These are phyloP conservation scores for Plecotus auritus DNA, from an alignment of 2,113 vertebrate species.

Conservation along the genomic window DNA sequence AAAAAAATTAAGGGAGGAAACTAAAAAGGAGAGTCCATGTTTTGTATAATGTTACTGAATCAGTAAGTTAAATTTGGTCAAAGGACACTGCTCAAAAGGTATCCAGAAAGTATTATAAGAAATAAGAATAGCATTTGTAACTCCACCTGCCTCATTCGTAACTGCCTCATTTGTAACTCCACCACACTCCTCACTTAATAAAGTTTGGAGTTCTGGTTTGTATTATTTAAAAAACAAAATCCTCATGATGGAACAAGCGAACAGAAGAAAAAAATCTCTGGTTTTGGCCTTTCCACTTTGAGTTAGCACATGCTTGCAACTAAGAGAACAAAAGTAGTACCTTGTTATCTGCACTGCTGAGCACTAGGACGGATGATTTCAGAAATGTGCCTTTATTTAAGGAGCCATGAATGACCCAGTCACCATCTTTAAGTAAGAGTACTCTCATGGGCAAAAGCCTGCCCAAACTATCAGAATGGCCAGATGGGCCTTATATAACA, in stretches of 20 bases:
- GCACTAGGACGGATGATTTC: background rate
- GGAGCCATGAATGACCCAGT: background rate
- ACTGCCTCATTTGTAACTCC: constrained; percentile 14
- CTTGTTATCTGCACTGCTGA: background rate
- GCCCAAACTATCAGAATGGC: background rate
- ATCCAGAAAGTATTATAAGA: background rate
- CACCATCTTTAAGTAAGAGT: background rate
- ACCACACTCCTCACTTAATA: background rate
- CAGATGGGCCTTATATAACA: background rate
- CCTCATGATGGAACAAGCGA: background rate
- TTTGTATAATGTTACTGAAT: background rate
- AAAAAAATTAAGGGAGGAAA: background rate
- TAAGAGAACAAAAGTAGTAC: background rate
- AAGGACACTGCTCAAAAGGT: background rate
- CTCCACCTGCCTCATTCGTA: background rate
- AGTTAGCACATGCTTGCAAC: background rate
- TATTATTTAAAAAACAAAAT: constrained; percentile 32
- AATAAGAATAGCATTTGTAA: background rate
- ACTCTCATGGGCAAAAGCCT: background rate
- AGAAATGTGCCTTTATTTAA: background rate
- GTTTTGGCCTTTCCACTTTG: background rate
- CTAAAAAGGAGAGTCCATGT: background rate
- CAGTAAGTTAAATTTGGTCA: background rate
- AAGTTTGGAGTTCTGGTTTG: background rate
- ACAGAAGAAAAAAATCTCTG: background rate